Evolutionary conservation across 2,888 invertebrate species (phyloP).

Genomic region (Melieria omissa): DNA sequence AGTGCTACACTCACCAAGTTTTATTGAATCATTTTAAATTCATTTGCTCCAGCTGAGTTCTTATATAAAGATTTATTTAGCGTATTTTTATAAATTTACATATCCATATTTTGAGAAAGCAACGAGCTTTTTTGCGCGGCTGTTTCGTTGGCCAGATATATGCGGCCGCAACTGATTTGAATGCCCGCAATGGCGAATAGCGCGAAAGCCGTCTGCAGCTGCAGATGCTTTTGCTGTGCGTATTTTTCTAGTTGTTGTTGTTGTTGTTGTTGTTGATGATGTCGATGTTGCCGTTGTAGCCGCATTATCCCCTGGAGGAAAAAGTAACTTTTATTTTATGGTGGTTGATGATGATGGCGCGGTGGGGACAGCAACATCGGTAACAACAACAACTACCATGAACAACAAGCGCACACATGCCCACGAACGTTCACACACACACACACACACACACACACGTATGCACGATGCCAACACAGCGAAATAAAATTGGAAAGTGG

Average conservation of each 20-base stretch:
- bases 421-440: background rate
- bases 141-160: background rate
- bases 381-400: conserved; percentile 18
- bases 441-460: conserved; percentile 18
- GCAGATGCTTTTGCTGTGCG: background rate
- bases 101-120: no score
- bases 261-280: conserved; percentile 1
- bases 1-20: no score
- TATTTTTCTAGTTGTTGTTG: background rate
- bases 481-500: conserved; percentile 13
- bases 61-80: no score
- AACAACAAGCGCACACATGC: background rate
- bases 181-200: background rate
- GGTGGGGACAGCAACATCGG: conserved; percentile 48
- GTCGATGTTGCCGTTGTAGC: conserved; percentile 19
- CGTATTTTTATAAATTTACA: no score
- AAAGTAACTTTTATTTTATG: conserved; percentile 62
- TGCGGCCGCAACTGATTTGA: conserved; percentile 17
- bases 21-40: no score
- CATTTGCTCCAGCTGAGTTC: no score
- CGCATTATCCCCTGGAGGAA: conserved; percentile 50
- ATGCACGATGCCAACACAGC: conserved; percentile 4
- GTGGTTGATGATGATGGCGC: conserved; percentile 55
- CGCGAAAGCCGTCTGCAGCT: background rate
- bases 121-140: no score